Base-by-base conservation (phyloP, 2,113 vertebrate species). In the Anseranas semipalmata region DNA sequence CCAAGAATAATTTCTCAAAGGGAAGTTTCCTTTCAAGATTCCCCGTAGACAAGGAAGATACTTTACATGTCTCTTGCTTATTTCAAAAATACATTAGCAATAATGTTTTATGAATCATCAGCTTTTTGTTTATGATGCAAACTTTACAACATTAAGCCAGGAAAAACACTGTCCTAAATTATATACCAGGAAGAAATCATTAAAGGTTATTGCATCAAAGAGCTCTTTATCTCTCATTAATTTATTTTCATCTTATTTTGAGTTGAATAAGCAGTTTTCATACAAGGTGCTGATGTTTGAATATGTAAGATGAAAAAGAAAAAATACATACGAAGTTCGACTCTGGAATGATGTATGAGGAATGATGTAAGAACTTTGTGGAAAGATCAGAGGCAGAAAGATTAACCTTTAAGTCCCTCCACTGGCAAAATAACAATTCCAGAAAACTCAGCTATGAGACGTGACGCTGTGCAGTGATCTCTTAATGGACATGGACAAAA, bases 1-100 rank as follows among this genome's bases (percentile, higher is more conserved):
- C 95, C 96, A 97, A 95, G 95, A 96, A 93, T 96, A 96, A 97
- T 96, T 95, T 97, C 96, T 94, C 96, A 96, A 96, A 97, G 97
- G 96, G 95, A 97, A 97, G 97, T 93, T 89, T 96, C 95, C 97
- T 96, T 97, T 94, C 92, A 97, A 95, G 97, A 87, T 95, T 95
- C 93, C 85, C 46, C 83, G 94, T 94, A 91, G 90, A 96, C 94
- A 73, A 93, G 94, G 89, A 95, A 96, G 87, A 77, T 93, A 8
- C 93, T 97, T 96, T 93, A 94, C 90, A 97, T 95, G 90, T 97
- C 94, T 97, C 96, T 94, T 91, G 85, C 94, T 96, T 93, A 95
- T 97, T 96, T 93, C 95, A 79, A 90, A 97, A 96, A 95, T 97
- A 78, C 89, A 97, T 96, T 92, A 93, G 89, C 82, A 84, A 81